phyloP scores from a whole-genome alignment of 2,113 vertebrate genomes.

The Anguilla japonica region DNA sequence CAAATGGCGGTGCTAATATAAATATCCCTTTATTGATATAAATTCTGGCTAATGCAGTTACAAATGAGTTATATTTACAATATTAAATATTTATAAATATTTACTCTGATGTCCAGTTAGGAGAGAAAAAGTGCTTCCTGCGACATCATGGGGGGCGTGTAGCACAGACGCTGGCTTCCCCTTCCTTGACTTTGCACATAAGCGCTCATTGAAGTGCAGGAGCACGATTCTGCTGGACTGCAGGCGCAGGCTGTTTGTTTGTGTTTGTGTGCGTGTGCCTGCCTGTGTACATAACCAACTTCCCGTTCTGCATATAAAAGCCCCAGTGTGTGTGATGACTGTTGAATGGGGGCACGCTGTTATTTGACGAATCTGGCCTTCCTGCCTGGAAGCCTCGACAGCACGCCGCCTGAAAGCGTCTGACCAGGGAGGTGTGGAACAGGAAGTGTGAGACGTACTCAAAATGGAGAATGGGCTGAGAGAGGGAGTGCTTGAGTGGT shows the following conservation, averaged over 20 bases:
- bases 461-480: neutral
- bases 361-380: neutral
- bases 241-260: neutral
- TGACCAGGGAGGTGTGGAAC: neutral
- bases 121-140: neutral
- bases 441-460: neutral
- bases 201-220: neutral
- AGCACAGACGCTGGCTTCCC: neutral
- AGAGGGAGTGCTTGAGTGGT: neutral
- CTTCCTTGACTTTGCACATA: neutral
- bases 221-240: neutral
- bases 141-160: neutral
- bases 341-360: neutral
- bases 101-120: neutral
- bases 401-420: neutral
- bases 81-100: neutral
- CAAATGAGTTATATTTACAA: neutral
- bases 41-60: too few species aligned
- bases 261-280: neutral
- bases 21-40: too few species aligned
- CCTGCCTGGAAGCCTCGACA: neutral
- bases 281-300: neutral
- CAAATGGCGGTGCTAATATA: too few species aligned
- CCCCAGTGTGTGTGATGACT: neutral
- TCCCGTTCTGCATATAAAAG: neutral